These are phyloP conservation scores for Ochropleura plecta DNA, from an alignment of 2,888 invertebrate genomes.

Conservation along the genomic window DNA sequence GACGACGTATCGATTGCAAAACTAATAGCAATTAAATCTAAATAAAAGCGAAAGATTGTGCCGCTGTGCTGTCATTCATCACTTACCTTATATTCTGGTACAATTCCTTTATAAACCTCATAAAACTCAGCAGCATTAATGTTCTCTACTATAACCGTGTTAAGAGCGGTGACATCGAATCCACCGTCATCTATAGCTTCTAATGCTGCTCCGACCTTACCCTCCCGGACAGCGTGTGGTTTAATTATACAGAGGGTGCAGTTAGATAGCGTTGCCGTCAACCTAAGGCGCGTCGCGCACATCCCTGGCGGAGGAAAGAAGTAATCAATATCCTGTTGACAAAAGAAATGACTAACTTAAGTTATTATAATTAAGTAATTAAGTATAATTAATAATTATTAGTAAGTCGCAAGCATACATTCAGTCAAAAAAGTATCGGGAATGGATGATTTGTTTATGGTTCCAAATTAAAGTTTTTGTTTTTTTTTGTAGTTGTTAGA, in stretches of 20 bases:
- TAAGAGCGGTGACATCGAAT: constrained; percentile 94
- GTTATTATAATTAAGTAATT: no score
- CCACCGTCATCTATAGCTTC: constrained; percentile 93
- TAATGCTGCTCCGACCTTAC: constrained; percentile 92
- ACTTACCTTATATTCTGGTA: constrained; percentile 93
- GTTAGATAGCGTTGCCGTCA: constrained; percentile 91
- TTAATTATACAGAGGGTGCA: constrained; percentile 96
- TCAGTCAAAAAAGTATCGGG: no score
- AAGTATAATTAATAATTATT: no score
- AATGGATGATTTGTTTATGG: no score
- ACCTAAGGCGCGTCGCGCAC: constrained; percentile 81
- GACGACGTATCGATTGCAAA: background rate
- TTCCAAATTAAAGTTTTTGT: no score
- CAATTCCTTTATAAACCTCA: constrained; percentile 97
- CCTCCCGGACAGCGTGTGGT: constrained; percentile 96
- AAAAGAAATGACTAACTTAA: constrained; percentile 18
- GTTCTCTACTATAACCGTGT: constrained; percentile 94
- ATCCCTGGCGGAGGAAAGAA: constrained; percentile 90
- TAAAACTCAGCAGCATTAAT: constrained; percentile 97
- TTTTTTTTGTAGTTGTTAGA: no score
- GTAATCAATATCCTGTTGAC: constrained; percentile 89
- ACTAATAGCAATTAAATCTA: background rate
- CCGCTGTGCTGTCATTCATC: background rate
- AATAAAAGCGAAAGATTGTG: background rate
- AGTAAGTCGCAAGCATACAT: no score